Percentiles rank a stretch among this genome's conserved stretches.
phyloP scores from a whole-genome alignment of 2,113 vertebrate species.

The Silurus asotus region DNA sequence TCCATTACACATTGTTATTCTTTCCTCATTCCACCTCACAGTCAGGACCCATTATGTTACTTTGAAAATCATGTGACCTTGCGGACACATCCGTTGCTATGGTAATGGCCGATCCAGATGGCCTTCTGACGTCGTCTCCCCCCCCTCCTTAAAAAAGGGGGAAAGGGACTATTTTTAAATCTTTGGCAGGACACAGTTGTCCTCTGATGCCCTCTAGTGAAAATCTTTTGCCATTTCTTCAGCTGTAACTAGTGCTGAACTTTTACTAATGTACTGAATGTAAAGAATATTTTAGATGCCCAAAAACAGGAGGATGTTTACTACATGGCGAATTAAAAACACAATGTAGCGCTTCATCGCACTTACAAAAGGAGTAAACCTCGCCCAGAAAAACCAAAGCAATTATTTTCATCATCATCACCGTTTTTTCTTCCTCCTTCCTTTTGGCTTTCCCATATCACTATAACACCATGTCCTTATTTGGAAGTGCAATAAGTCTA shows the following conservation, averaged over 20 bases:
- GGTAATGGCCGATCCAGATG: slow-evolving; percentile 36
- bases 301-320: background rate
- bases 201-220: slow-evolving; percentile 42
- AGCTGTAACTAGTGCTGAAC: background rate
- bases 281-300: background rate
- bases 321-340: background rate
- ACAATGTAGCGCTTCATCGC: background rate
- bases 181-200: slow-evolving; percentile 4
- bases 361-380: background rate
- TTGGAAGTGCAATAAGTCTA: background rate
- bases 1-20: slow-evolving; percentile 17
- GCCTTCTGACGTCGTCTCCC: slow-evolving; percentile 6
- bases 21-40: slow-evolving; percentile 12
- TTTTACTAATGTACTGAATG: background rate
- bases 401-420: background rate
- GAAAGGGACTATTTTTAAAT: slow-evolving; percentile 37
- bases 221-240: background rate
- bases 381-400: too few species aligned
- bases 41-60: slow-evolving; percentile 16
- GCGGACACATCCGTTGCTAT: slow-evolving; percentile 31
- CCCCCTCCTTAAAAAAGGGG: background rate
- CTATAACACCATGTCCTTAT: background rate
- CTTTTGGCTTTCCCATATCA: background rate
- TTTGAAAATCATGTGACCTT: slow-evolving; percentile 31
- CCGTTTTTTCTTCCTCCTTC: background rate